Evolutionary conservation across 2,888 invertebrate genomes (phyloP), one percentile per base, ranked within the genome.

Genomic region (Papilio protenor): DNA sequence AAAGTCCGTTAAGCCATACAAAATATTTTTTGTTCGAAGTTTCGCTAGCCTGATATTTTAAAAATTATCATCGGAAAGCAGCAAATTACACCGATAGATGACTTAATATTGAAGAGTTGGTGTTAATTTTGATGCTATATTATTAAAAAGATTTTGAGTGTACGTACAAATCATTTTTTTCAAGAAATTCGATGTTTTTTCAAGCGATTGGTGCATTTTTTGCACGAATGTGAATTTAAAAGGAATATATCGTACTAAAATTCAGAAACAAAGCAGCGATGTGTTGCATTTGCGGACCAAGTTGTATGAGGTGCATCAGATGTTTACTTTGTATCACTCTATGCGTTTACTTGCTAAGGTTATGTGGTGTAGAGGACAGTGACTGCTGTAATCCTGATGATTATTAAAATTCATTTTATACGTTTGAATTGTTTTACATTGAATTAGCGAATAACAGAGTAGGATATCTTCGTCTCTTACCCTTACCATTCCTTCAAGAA

Each of bases 331-430:
- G 93, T 80, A 85, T 94, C 0, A 91, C 92, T 0, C 83, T 90
- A 0, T 90, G 89, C 18, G 91, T 91, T 52, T 92, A 89, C 64
- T 73, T 94, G 1, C 79, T 91, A 49, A 90, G 86, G 77, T 85
- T 92, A 89, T 94, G 93, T 69, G 93, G 93, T 0, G 87, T 91
- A 0, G 92, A 93, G 73, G 89, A 90, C 11, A 91, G 90, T 2
- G 87, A 86, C 1, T 91, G 92, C 80, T 91, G 92, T 55, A 79
- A 79, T 70, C 81, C 81, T 49, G 81, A 81, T 27, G 81, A 80
- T 45, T 80, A 80, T 2, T 79, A 77, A 47, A 49, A 47, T 14
- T 45, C 21, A 40, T 72, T 61, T 18, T 72, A 49, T 74, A 76
- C 52, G 74, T 69, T 64, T 49, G 23, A 52, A 78, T 49, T 52